phyloP scores from a whole-genome alignment of 2,888 invertebrate species.

The Panorpa germanica region DNA sequence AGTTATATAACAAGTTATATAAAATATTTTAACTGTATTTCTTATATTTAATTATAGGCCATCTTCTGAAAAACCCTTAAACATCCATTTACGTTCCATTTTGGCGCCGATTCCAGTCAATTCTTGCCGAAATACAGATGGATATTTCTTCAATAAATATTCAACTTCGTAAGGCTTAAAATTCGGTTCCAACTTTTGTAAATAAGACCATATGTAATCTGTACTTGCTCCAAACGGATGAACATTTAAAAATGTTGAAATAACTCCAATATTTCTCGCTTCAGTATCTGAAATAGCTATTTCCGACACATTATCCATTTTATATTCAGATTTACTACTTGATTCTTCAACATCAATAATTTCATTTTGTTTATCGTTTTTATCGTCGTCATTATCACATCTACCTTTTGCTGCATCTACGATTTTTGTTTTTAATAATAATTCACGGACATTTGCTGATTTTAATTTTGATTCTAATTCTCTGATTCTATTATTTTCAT shows the following conservation, averaged over 20 bases:
- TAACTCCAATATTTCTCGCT: conserved; percentile 66
- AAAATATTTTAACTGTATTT: too few species aligned
- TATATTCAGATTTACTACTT: too few species aligned
- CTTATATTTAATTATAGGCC: too few species aligned
- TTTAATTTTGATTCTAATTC: conserved; percentile 22
- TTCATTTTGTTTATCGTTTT: conserved; percentile 15
- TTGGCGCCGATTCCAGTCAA: conserved; percentile 68
- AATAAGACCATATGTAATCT: conserved; percentile 80
- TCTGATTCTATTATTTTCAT: conserved; percentile 19
- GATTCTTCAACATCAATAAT: conserved; percentile 13
- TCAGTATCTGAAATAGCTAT: conserved; percentile 34
- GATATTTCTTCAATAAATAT: conserved; percentile 54
- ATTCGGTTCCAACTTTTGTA: conserved; percentile 58
- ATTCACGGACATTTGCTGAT: conserved; percentile 22
- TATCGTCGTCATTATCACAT: conserved; percentile 18
- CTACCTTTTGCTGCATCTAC: conserved; percentile 6
- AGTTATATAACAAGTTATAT: too few species aligned
- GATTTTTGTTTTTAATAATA: conserved; percentile 24
- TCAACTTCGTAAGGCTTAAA: conserved; percentile 59
- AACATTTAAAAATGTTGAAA: conserved; percentile 70
- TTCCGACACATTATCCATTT: too few species aligned
- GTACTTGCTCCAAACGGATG: conserved; percentile 86
- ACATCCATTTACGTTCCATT: conserved; percentile 74
- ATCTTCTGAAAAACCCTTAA: conserved; percentile 47
- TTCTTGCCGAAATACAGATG: conserved; percentile 61